A percentile compares a stretch with the other conserved stretches of the same genome.
Conservation (phyloP, 2,797 vertebrate species). For the Sphaeramia orbicularis region DNA sequence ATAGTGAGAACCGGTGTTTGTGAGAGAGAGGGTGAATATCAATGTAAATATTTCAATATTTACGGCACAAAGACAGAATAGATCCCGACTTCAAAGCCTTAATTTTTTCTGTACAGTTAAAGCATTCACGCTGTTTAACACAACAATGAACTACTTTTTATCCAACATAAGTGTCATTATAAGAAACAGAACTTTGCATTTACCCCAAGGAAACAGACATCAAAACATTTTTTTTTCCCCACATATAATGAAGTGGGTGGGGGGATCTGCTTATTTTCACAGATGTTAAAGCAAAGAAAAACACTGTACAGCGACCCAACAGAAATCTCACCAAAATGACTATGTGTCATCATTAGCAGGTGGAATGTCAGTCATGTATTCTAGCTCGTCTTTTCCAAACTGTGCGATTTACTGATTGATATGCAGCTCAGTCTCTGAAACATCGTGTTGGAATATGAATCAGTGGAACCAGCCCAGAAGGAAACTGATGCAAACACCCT, state of each 20-base stretch:
- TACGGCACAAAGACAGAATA: conserved; percentile 57
- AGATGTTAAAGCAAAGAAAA: background rate
- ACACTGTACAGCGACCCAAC: background rate
- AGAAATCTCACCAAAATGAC: conserved; percentile 9
- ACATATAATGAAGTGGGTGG: background rate
- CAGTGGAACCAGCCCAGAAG: conserved; percentile 49
- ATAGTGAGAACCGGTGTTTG: conserved; percentile 41
- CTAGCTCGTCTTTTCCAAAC: conserved; percentile 30
- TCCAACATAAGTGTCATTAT: conserved; percentile 6
- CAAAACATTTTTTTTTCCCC: background rate
- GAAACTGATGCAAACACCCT: conserved; percentile 41
- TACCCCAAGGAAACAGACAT: conserved; percentile 6
- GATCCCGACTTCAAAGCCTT: conserved; percentile 48
- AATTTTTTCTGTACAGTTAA: conserved; percentile 8
- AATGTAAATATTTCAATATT: conserved; percentile 74
- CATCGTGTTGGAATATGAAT: conserved; percentile 64
- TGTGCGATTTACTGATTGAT: conserved; percentile 41
- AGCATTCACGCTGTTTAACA: conserved; percentile 31
- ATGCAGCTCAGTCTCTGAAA: conserved; percentile 42
- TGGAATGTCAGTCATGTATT: conserved; percentile 35
- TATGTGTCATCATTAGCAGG: conserved; percentile 39
- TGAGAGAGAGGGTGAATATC: conserved; percentile 43
- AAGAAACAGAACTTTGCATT: conserved; percentile 1
- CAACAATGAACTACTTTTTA: conserved; percentile 22
- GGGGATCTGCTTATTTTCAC: background rate